phyloP scores from a whole-genome alignment of 2,113 vertebrate species.

The Hippocampus zosterae region DNA sequence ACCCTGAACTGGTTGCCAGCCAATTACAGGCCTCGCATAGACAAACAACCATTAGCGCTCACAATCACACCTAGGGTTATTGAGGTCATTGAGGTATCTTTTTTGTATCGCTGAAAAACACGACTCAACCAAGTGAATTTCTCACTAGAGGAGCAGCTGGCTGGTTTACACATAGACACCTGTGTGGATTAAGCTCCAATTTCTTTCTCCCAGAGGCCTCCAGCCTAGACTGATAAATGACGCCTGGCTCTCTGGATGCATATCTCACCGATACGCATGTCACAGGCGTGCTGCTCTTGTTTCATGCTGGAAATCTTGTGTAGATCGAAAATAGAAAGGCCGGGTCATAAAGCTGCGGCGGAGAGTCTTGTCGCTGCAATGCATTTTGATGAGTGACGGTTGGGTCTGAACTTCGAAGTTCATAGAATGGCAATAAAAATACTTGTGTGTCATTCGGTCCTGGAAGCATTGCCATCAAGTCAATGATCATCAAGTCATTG shows the following conservation, averaged over 20 bases:
- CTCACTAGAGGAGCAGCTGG: constrained; percentile 51
- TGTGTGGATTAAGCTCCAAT: constrained; percentile 54
- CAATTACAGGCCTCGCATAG: too few relatives aligned
- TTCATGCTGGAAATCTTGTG: constrained; percentile 50
- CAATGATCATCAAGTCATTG: neutral
- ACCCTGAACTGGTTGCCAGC: too few relatives aligned
- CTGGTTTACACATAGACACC: constrained; percentile 46
- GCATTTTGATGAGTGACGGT: neutral
- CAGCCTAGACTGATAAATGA: constrained; percentile 65
- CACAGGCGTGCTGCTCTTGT: constrained; percentile 51
- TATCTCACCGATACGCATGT: constrained; percentile 55
- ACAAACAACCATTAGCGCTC: too few relatives aligned
- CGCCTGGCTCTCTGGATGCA: constrained; percentile 33
- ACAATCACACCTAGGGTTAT: too few relatives aligned
- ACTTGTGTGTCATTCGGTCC: neutral
- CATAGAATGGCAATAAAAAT: neutral
- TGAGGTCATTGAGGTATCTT: too few relatives aligned
- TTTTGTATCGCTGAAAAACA: neutral
- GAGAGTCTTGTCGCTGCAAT: neutral
- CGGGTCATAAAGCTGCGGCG: neutral
- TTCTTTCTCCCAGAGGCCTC: constrained; percentile 37
- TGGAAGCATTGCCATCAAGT: too few relatives aligned
- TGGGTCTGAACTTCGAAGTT: neutral
- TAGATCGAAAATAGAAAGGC: constrained; percentile 35
- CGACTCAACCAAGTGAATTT: neutral